Conservation (phyloP, 2,888 invertebrate species). For the Drosophila prolongata region DNA sequence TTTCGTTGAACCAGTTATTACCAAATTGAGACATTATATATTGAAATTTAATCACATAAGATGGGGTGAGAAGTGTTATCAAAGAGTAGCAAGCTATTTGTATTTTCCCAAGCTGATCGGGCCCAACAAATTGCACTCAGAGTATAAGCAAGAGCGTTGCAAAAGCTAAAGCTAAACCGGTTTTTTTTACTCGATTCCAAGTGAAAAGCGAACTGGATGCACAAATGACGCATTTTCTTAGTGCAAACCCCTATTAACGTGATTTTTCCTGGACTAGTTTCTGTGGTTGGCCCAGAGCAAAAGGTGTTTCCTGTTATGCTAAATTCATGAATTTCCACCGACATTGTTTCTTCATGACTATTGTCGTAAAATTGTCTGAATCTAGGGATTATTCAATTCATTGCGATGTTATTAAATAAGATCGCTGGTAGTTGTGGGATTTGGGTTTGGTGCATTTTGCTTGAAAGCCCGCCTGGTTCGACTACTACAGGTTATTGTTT, state of each 20-base stretch:
- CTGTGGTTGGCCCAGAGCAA: not conserved
- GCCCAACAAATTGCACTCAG: constrained; percentile 2
- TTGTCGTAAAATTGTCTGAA: not conserved
- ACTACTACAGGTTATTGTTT: constrained; percentile 69
- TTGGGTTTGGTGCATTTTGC: constrained; percentile 13
- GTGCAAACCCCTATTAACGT: not conserved
- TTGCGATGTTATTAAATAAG: constrained; percentile 8
- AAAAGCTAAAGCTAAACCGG: constrained; percentile 50
- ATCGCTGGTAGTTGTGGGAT: not conserved
- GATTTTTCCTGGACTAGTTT: constrained; percentile 10
- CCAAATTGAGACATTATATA: not conserved
- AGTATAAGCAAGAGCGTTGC: constrained; percentile 22
- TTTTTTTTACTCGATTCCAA: constrained; percentile 30
- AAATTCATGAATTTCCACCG: constrained; percentile 4
- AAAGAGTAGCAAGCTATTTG: not conserved
- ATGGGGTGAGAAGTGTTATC: constrained; percentile 8
- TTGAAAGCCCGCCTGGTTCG: not conserved
- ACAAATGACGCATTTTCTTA: constrained; percentile 22
- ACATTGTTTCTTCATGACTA: constrained; percentile 10
- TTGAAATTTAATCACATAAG: constrained; percentile 8
- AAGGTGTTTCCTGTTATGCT: constrained; percentile 4
- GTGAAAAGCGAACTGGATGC: constrained; percentile 4
- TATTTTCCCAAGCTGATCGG: constrained; percentile 5
- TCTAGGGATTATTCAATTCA: constrained; percentile 9
- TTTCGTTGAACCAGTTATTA: not conserved